Conservation (phyloP, 2,113 vertebrate genomes). For the Falco punctatus region DNA sequence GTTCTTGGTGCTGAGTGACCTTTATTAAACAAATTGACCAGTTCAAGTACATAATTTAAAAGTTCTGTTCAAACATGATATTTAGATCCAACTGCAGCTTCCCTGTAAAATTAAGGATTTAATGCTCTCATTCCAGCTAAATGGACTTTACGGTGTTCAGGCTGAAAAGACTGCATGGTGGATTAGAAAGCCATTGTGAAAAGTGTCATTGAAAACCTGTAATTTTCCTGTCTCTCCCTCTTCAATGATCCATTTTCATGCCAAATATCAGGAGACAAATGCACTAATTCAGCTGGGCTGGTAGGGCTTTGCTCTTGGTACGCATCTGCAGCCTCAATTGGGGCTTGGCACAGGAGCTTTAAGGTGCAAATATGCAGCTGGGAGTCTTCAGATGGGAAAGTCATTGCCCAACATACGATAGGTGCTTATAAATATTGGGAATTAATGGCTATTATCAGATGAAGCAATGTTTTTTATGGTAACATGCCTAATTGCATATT, state of each 20-base stretch:
- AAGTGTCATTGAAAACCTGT: slow-evolving; percentile 7
- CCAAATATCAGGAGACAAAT: slow-evolving; percentile 33
- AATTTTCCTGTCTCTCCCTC: slow-evolving; percentile 44
- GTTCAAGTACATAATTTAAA: slow-evolving; percentile 27
- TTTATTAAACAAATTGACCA: slow-evolving; percentile 45
- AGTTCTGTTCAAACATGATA: slow-evolving; percentile 50
- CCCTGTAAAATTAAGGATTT: slow-evolving; percentile 57
- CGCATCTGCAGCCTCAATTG: background rate
- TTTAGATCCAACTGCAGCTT: background rate
- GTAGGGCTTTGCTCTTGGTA: background rate
- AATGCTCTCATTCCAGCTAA: slow-evolving; percentile 25
- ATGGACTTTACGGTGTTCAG: background rate
- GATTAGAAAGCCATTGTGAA: slow-evolving; percentile 32
- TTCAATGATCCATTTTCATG: slow-evolving; percentile 26
- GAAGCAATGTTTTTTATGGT: background rate
- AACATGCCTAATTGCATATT: background rate
- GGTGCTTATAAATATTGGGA: background rate
- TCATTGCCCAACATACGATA: accelerated
- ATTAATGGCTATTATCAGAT: background rate
- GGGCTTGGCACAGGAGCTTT: background rate
- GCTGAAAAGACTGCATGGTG: background rate
- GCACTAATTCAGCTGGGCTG: slow-evolving; percentile 52
- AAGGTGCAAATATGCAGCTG: background rate
- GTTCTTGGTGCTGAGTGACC: background rate
- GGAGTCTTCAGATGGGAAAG: background rate